Evolutionary conservation across 2,113 vertebrate species (phyloP).

Genomic region (Sebastes schlegelii): DNA sequence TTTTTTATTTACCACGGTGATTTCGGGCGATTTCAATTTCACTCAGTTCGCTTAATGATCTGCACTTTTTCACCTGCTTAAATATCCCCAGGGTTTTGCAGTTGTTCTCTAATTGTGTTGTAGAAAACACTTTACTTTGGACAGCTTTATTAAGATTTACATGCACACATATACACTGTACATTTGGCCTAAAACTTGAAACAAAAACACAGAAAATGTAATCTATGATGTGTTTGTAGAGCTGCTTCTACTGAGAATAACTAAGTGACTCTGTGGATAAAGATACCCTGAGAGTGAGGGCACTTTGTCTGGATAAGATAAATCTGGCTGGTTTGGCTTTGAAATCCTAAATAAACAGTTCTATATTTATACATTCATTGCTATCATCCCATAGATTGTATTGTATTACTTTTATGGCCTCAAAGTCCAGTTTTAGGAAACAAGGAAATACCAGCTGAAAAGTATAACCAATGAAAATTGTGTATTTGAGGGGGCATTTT

Average conservation of each 20-base stretch:
- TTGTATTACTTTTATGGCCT: conserved; percentile 4
- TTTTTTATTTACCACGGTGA: background rate
- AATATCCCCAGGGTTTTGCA: background rate
- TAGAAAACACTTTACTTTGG: background rate
- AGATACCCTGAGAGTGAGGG: background rate
- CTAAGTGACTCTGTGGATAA: background rate
- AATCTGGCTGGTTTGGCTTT: background rate
- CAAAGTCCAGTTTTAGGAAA: background rate
- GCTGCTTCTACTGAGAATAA: conserved; percentile 4
- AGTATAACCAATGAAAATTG: background rate
- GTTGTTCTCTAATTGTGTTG: background rate
- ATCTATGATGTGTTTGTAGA: background rate
- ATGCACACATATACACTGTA: background rate
- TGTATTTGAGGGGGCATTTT: conserved; percentile 12
- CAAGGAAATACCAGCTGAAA: background rate
- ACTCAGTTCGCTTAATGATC: background rate
- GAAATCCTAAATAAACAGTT: conserved; percentile 5
- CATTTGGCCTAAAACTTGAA: background rate
- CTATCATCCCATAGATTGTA: background rate
- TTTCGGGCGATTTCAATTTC: conserved; percentile 13
- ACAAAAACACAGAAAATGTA: background rate
- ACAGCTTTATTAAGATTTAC: too few species aligned
- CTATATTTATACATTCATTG: background rate
- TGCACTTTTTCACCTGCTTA: background rate
- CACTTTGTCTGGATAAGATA: conserved; percentile 39